Conservation (phyloP, 2,797 vertebrate genomes). For the Lutjanus campechanus region DNA sequence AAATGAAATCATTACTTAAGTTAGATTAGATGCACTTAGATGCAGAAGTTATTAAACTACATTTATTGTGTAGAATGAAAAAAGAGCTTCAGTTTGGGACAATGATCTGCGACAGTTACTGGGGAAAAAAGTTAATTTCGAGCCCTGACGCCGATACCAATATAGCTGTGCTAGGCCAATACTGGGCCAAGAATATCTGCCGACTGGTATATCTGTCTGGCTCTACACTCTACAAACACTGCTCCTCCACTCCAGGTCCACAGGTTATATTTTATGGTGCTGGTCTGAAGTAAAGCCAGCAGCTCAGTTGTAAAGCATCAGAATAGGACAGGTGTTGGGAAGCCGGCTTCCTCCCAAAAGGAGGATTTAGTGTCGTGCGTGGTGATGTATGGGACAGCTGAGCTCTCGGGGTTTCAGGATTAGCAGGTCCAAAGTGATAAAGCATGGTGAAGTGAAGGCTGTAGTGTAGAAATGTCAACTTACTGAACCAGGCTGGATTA, state of each 20-base stretch:
- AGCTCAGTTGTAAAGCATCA: constrained; percentile 60
- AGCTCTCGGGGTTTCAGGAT: constrained; percentile 55
- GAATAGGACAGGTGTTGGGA: constrained; percentile 65
- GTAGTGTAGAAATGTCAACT: constrained; percentile 42
- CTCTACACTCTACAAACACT: not conserved
- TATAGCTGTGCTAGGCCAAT: too few species aligned
- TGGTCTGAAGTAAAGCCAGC: constrained; percentile 57
- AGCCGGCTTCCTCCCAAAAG: constrained; percentile 57
- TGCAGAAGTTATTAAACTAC: too few species aligned
- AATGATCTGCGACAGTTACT: too few species aligned
- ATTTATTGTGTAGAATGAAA: too few species aligned
- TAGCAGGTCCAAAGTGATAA: constrained; percentile 70
- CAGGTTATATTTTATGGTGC: constrained; percentile 47
- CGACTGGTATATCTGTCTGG: too few species aligned
- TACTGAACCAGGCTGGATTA: constrained; percentile 53
- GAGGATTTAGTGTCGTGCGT: constrained; percentile 60
- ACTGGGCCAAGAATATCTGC: too few species aligned
- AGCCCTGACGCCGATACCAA: too few species aligned
- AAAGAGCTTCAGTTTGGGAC: too few species aligned
- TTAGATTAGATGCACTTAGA: too few species aligned
- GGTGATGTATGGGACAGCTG: constrained; percentile 71
- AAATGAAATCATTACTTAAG: too few species aligned
- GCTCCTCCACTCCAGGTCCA: constrained; percentile 13
- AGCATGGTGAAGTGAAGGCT: constrained; percentile 50
- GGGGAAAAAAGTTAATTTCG: too few species aligned